Conservation (phyloP, 1,140 invertebrate species). For the Prorops nasuta region DNA sequence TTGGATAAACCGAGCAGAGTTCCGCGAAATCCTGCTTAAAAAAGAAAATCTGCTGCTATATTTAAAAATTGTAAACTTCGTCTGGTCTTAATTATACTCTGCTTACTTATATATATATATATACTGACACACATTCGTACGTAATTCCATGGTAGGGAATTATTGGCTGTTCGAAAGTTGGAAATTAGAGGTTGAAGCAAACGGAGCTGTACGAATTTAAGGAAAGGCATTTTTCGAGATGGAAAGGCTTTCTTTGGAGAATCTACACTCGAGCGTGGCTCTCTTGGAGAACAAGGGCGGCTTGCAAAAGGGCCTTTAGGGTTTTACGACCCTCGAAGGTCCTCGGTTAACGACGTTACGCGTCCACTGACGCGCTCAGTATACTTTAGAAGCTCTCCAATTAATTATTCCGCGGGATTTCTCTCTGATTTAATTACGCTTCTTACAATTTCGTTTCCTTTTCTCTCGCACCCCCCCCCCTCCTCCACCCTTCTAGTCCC, state of each 20-base stretch:
- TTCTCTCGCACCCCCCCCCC: not conserved
- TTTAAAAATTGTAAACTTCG: no score
- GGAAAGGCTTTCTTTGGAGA: slow-evolving; percentile 31
- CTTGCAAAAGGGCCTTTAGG: slow-evolving; percentile 31
- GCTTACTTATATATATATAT: no score
- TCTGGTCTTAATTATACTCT: no score
- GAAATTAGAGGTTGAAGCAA: no score
- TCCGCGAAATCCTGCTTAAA: no score
- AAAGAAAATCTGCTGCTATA: no score
- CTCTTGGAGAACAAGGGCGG: slow-evolving; percentile 25
- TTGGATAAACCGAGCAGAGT: no score
- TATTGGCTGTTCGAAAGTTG: no score
- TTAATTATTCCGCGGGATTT: slow-evolving; percentile 50
- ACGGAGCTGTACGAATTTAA: no score
- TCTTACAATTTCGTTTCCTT: slow-evolving; percentile 31
- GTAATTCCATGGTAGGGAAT: no score
- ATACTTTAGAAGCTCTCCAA: slow-evolving; percentile 42
- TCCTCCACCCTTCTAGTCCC: not conserved
- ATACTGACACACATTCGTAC: no score
- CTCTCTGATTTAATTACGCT: slow-evolving; percentile 47
- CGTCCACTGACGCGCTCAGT: slow-evolving; percentile 40
- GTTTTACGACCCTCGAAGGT: slow-evolving; percentile 37
- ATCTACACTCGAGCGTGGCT: slow-evolving; percentile 26
- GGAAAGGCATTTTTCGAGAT: no score
- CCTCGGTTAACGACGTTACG: slow-evolving; percentile 43